phyloP scores from a whole-genome alignment of 2,797 vertebrate species.

The Rhynchonycteris naso region DNA sequence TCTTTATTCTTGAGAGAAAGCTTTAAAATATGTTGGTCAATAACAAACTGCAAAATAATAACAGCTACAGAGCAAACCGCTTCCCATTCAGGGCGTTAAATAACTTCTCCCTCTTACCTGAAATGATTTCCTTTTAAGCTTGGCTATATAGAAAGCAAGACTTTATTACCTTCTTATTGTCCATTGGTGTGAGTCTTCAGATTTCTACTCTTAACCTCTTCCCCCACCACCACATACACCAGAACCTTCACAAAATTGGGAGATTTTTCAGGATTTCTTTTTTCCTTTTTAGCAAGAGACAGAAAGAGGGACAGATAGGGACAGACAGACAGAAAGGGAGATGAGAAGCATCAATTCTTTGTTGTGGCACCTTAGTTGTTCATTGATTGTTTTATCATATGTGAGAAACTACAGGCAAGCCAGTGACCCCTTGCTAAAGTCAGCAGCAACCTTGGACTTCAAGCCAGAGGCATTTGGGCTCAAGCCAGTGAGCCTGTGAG shows the following conservation, averaged over 20 bases:
- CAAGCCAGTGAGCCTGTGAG: too few relatives aligned
- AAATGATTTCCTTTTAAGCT: not conserved
- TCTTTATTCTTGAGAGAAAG: not conserved
- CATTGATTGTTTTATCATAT: too few relatives aligned
- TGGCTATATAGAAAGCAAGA: not conserved
- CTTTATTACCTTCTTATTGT: not conserved
- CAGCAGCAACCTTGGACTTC: too few relatives aligned
- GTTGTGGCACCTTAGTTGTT: too few relatives aligned
- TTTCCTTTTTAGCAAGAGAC: not conserved
- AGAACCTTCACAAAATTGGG: not conserved
- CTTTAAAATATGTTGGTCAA: not conserved
- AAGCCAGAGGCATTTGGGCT: too few relatives aligned
- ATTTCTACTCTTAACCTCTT: not conserved
- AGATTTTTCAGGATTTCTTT: not conserved
- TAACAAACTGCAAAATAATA: constrained; percentile 43
- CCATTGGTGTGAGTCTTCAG: not conserved
- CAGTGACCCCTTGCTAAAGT: too few relatives aligned
- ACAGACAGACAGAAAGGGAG: too few relatives aligned
- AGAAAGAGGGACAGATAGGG: too few relatives aligned
- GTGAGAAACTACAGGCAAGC: too few relatives aligned
- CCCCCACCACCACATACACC: rapidly evolving
- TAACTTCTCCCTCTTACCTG: not conserved
- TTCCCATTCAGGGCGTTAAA: not conserved
- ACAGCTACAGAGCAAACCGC: not conserved
- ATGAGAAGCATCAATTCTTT: too few relatives aligned